Evolutionary conservation across 2,113 vertebrate genomes (phyloP).

Genomic region (Laticauda laticaudata): DNA sequence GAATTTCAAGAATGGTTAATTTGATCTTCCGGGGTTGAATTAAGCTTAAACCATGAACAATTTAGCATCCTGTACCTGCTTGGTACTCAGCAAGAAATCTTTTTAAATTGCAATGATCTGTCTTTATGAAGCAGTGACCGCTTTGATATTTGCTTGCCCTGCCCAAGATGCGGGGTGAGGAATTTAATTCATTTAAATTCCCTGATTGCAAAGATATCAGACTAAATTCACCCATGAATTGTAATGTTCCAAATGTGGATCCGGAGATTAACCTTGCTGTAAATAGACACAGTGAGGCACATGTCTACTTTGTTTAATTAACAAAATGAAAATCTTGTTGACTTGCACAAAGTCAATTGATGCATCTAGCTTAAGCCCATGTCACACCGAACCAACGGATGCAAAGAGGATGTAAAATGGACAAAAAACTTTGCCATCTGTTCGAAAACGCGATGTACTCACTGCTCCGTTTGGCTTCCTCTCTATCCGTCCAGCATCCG

Average conservation of each 20-base stretch:
- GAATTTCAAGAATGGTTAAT: constrained; percentile 16
- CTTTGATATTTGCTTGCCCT: neutral
- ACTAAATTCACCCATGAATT: neutral
- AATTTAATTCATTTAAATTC: constrained; percentile 50
- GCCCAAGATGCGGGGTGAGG: neutral
- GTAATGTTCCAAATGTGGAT: neutral
- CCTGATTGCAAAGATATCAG: constrained; percentile 27
- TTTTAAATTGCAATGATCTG: constrained; percentile 8
- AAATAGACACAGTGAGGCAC: fast-evolving
- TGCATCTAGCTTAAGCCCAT: neutral
- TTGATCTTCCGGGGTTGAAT: constrained; percentile 13
- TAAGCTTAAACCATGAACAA: constrained; percentile 28
- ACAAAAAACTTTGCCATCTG: no score
- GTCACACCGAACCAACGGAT: neutral
- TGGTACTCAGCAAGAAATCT: constrained; percentile 3
- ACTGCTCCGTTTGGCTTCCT: no score
- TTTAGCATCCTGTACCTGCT: fast-evolving
- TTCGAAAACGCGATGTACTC: no score
- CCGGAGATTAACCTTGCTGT: fast-evolving
- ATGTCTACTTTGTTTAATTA: fast-evolving
- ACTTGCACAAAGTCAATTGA: neutral
- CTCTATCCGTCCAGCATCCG: no score
- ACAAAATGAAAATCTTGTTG: neutral
- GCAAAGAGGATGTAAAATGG: no score
- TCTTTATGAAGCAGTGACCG: neutral